phyloP scores from a whole-genome alignment of 2,888 invertebrate genomes.

The Lasioglossum pauxillum region DNA sequence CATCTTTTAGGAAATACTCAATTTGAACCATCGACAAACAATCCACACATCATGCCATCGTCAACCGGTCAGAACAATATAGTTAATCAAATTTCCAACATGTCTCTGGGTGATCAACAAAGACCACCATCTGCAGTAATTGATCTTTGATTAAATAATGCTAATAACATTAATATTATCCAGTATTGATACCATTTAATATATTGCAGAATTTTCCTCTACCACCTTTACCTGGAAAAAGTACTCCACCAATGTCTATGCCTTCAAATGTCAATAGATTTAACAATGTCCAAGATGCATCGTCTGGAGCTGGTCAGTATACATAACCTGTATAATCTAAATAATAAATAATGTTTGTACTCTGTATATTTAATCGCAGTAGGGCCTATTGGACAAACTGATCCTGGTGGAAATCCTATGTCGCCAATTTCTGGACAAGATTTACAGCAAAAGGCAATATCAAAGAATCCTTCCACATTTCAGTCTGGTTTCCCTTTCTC shows the following conservation, averaged over 20 bases:
- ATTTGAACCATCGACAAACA: slow-evolving; percentile 70
- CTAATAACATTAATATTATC: slow-evolving; percentile 14
- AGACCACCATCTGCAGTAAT: slow-evolving; percentile 72
- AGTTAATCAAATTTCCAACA: slow-evolving; percentile 78
- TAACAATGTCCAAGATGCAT: slow-evolving; percentile 70
- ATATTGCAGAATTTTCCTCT: slow-evolving; percentile 70
- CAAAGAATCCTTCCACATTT: slow-evolving; percentile 65
- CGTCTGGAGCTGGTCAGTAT: slow-evolving; percentile 60
- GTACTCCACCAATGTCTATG: slow-evolving; percentile 65
- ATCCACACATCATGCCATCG: slow-evolving; percentile 69
- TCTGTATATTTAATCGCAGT: slow-evolving; percentile 8
- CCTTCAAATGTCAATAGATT: slow-evolving; percentile 76
- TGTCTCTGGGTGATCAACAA: slow-evolving; percentile 74
- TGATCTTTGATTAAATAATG: slow-evolving; percentile 3
- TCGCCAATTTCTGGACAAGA: slow-evolving; percentile 34
- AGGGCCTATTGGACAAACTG: slow-evolving; percentile 52
- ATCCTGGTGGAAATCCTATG: slow-evolving; percentile 52
- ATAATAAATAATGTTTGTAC: neutral
- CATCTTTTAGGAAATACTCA: slow-evolving; percentile 62
- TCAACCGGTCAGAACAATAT: slow-evolving; percentile 73
- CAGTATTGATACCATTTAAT: slow-evolving; percentile 16
- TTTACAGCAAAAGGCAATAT: slow-evolving; percentile 31
- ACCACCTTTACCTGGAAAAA: slow-evolving; percentile 66
- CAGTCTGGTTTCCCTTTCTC: slow-evolving; percentile 74
- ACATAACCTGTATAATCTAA: neutral